Conservation (phyloP, 2,888 invertebrate species). For the Dioctria linearis region DNA sequence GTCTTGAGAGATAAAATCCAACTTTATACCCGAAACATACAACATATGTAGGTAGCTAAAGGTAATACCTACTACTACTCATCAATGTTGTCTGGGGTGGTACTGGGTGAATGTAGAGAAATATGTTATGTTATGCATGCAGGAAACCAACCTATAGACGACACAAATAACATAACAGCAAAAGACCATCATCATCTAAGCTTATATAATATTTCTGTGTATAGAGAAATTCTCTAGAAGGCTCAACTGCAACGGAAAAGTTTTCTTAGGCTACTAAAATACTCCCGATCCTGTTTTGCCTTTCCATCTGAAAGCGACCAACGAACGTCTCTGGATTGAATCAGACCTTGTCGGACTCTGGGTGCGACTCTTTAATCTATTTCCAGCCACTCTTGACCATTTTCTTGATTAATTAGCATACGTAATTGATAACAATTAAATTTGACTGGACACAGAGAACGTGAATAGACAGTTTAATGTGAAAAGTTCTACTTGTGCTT, state of each 20-base stretch:
- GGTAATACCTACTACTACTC: not conserved
- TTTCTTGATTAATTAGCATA: conserved; percentile 61
- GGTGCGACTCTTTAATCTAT: conserved; percentile 54
- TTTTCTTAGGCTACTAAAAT: not conserved
- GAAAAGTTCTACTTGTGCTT: conserved; percentile 55
- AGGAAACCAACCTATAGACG: no score
- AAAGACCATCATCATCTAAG: no score
- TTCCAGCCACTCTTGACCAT: conserved; percentile 37
- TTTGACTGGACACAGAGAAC: conserved; percentile 59
- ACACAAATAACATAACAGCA: no score
- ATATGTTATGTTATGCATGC: no score
- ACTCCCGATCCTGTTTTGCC: not conserved
- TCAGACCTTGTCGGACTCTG: conserved; percentile 8
- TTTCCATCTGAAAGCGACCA: no score
- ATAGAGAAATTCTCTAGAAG: not conserved
- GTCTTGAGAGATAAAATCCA: conserved; percentile 22
- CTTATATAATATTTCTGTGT: no score
- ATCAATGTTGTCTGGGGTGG: conserved; percentile 22
- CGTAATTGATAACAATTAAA: conserved; percentile 61
- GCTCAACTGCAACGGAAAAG: conserved; percentile 17
- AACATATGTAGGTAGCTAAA: not conserved
- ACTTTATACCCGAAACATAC: conserved; percentile 19
- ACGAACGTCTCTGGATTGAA: not conserved
- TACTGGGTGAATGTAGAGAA: not conserved
- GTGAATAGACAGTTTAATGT: conserved; percentile 59